Base-by-base conservation (phyloP, 2,113 vertebrate species). In the Scartelaos histophorus region DNA sequence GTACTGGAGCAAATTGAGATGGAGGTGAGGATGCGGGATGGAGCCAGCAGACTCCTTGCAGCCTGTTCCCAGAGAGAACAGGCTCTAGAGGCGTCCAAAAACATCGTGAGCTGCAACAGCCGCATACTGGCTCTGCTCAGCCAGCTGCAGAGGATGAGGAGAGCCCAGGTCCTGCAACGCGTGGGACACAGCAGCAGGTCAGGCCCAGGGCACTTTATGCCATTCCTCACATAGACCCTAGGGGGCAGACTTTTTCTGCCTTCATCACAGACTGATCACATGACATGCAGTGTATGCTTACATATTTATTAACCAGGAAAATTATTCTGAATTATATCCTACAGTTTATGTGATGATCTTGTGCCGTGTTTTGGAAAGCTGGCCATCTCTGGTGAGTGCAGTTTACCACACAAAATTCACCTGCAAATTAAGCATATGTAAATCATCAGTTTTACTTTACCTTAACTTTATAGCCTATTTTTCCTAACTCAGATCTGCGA, bases 11-110 rank as follows among this genome's bases (percentile, higher is more conserved):
- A 92, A 83, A 92, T 96, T 13, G 95, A 96, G 84, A 92, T 93
- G 47, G 95, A 96, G 89, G 93, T 97, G 86, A 92, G 95, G 3
- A 94, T 96, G 91, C 88, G 92, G 35, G 95, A 96, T 64, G 95
- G 95, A 0, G 93, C 95, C 68, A 90, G 92, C 70, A 95, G 94
- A 86, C 91, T 96, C 0, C 87, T 97, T 85, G 94, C 92, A 0
- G 94, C 95, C 0, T 96, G 95, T 51, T 94, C 95, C 57, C 94
- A 94, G 83, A 91, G 92, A 24, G 94, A 94, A 5, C 95, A 97
- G 87, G 91, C 95, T 9, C 93, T 97, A 78, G 95, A 95, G 83
- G 95, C 93, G 51, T 93, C 95, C 70, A 96, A 95, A 88, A 95
- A 92, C 75, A 92, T 96, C 49, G 87, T 94, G 4, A 91, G 94